phyloP scores from a whole-genome alignment of 2,797 vertebrate species.

The Mus spretus region DNA sequence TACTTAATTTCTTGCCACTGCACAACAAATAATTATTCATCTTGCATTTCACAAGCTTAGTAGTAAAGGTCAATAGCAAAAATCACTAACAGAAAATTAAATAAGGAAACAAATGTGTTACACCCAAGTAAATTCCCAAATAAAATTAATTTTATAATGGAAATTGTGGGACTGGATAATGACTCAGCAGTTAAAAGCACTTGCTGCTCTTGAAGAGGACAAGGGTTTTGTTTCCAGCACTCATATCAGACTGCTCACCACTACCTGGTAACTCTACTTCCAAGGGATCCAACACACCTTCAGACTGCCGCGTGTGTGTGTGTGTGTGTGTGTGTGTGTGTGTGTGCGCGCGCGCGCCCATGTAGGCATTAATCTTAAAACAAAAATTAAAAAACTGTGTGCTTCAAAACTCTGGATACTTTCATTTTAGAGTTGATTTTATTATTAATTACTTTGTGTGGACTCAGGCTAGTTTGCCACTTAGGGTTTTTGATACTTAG shows the following conservation, averaged over 20 bases:
- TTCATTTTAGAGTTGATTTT: conserved; percentile 34
- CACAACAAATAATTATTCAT: background rate
- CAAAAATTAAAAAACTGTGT: background rate
- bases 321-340: no score
- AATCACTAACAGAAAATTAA: conserved; percentile 45
- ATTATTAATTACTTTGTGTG: conserved; percentile 15
- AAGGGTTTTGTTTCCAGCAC: background rate
- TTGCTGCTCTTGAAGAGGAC: background rate
- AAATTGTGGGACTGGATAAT: background rate
- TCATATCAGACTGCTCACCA: background rate
- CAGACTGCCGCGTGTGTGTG: background rate
- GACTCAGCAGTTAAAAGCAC: background rate
- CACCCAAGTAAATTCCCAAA: conserved; percentile 47
- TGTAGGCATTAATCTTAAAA: background rate
- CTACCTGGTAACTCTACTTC: background rate
- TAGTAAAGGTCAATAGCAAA: conserved; percentile 53
- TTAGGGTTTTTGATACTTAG: background rate
- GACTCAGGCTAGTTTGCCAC: background rate
- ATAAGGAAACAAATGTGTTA: conserved; percentile 5
- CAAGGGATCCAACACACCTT: background rate
- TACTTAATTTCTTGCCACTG: conserved; percentile 51
- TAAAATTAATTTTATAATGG: conserved; percentile 39
- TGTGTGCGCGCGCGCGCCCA: no score
- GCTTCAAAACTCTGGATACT: background rate
- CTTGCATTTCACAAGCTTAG: conserved; percentile 39